phyloP scores from a whole-genome alignment of 2,113 vertebrate species.

The Nesogale talazaci region DNA sequence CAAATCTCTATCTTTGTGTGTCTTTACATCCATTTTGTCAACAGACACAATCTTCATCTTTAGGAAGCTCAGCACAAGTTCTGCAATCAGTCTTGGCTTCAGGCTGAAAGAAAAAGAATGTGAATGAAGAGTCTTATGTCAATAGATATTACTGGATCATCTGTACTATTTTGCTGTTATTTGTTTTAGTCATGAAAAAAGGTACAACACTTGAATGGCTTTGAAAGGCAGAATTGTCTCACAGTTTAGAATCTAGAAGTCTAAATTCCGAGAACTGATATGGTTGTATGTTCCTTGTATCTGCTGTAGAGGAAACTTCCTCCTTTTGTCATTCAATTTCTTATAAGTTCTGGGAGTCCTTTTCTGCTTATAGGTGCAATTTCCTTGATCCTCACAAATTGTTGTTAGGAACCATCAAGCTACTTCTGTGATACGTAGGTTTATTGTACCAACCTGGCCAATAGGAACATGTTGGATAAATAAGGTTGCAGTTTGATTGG shows the following conservation, averaged over 20 bases:
- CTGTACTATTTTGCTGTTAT: neutral
- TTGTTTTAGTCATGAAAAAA: neutral
- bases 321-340: neutral
- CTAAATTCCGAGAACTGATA: neutral
- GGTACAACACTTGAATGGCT: neutral
- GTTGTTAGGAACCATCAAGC: too few relatives aligned
- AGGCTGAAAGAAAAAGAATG: neutral
- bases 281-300: neutral
- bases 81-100: neutral
- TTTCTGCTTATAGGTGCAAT: neutral
- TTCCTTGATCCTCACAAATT: neutral
- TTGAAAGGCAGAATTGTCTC: neutral
- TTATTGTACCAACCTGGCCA: too few relatives aligned
- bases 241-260: neutral
- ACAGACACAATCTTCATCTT: neutral
- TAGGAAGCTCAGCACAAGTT: neutral
- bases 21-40: neutral
- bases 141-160: neutral
- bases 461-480: too few relatives aligned
- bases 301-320: neutral
- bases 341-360: neutral
- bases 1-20: neutral
- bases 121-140: neutral
- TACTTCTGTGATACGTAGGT: too few relatives aligned
- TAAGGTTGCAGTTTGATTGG: too few relatives aligned